phyloP scores from a whole-genome alignment of 2,888 invertebrate species.

The Mongoloraphidia duomilia region DNA sequence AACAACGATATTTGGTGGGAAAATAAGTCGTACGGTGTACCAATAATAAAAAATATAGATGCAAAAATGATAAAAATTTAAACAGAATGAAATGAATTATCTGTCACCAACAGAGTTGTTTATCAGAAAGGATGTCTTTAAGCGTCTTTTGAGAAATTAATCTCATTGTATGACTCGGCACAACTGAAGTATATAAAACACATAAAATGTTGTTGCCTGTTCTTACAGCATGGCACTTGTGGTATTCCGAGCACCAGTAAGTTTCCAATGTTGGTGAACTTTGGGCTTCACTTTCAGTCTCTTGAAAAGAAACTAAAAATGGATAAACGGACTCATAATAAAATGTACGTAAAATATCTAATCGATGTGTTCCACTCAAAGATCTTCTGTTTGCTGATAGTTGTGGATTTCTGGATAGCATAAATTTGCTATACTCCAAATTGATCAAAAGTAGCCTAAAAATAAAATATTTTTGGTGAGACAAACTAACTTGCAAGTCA shows the following conservation, averaged over 20 bases:
- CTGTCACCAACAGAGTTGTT: slow-evolving; percentile 52
- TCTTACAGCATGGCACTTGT: slow-evolving; percentile 67
- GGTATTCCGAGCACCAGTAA: slow-evolving; percentile 75
- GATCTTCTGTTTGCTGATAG: slow-evolving; percentile 39
- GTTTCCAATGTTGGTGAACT: slow-evolving; percentile 35
- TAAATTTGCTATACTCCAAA: slow-evolving; percentile 46
- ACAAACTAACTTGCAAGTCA: no score
- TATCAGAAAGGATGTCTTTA: slow-evolving; percentile 46
- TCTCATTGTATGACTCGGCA: slow-evolving; percentile 65
- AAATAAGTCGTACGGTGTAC: no score
- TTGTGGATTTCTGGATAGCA: slow-evolving; percentile 54
- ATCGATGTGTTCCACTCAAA: slow-evolving; percentile 47
- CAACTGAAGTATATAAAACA: slow-evolving; percentile 53
- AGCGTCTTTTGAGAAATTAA: slow-evolving; percentile 50
- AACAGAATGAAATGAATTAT: no score
- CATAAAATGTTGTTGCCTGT: slow-evolving; percentile 53
- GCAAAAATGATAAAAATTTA: no score
- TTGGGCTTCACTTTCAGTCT: slow-evolving; percentile 9
- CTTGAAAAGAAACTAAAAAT: slow-evolving; percentile 21
- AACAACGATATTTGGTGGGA: no score
- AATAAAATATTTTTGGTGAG: slow-evolving; percentile 10
- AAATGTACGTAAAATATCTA: slow-evolving; percentile 60
- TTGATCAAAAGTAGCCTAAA: slow-evolving; percentile 53
- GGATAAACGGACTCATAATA: slow-evolving; percentile 53
- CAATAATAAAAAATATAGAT: no score